Evolutionary conservation across 2,113 vertebrate species (phyloP).

Genomic region (Empidonax alnorum): DNA sequence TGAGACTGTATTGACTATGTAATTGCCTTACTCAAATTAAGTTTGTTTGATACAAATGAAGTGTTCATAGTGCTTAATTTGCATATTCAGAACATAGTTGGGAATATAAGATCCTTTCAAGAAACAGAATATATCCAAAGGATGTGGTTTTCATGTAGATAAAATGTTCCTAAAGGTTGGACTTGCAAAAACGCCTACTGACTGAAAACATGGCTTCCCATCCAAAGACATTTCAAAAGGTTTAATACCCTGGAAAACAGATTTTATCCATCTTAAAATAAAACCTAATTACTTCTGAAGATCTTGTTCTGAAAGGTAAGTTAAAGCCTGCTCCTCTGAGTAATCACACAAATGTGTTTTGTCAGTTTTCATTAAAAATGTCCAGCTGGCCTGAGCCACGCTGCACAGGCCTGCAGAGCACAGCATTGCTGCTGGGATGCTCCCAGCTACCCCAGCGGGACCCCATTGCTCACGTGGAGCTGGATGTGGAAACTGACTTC

Average conservation of each 20-base stretch:
- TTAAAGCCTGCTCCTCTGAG: background rate
- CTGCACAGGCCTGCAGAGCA: background rate
- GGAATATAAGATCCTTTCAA: background rate
- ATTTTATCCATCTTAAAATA: background rate
- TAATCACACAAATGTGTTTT: background rate
- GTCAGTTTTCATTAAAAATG: background rate
- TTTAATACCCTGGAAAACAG: background rate
- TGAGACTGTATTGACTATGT: background rate
- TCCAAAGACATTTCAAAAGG: background rate
- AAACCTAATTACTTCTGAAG: background rate
- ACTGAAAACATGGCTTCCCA: background rate
- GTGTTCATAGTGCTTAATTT: background rate
- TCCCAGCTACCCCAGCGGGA: accelerated
- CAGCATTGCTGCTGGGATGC: accelerated
- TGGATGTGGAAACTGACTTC: background rate
- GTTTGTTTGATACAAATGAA: background rate
- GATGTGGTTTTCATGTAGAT: background rate
- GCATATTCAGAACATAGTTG: background rate
- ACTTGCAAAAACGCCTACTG: background rate
- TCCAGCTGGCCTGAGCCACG: background rate
- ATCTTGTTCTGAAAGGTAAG: background rate
- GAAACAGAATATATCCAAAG: background rate
- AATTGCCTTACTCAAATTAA: background rate
- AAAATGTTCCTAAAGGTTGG: background rate
- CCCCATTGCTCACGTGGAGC: background rate